These are phyloP conservation scores for Apis mellifera DNA, from an alignment of 1,140 invertebrate genomes.

Conservation along the genomic window DNA sequence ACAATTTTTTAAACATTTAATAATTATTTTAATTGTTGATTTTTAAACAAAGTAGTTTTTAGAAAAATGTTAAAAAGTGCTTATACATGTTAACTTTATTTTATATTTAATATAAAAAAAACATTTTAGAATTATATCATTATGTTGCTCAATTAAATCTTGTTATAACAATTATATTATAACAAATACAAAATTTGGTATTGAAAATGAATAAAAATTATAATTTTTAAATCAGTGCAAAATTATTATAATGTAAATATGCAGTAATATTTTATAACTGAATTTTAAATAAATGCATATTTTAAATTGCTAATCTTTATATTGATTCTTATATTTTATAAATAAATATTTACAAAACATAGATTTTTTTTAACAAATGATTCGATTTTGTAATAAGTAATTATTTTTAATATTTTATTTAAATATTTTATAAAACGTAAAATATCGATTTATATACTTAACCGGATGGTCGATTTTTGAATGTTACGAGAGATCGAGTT, in stretches of 20 bases:
- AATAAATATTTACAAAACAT: not conserved
- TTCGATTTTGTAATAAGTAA: not conserved
- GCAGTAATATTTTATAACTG: slow-evolving; percentile 44
- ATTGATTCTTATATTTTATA: not conserved
- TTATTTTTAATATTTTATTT: not conserved
- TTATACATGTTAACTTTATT: not conserved
- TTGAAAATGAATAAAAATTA: slow-evolving; percentile 1
- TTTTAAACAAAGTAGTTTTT: not conserved
- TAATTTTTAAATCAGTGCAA: not conserved
- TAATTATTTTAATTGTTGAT: not conserved
- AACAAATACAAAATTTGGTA: slow-evolving; percentile 6
- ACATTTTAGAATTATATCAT: not conserved
- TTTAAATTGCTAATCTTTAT: not conserved
- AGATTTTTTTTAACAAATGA: not conserved
- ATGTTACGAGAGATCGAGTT: slow-evolving; percentile 40
- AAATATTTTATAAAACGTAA: not conserved
- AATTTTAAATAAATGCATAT: slow-evolving; percentile 38
- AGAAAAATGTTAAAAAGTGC: not conserved
- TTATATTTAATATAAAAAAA: not conserved
- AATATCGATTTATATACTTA: slow-evolving; percentile 18
- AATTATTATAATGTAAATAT: slow-evolving; percentile 33
- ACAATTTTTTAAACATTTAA: not conserved
- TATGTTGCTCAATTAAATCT: slow-evolving; percentile 34
- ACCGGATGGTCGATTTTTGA: not conserved
- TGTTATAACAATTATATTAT: not conserved